Percentiles rank a stretch among this genome's conserved stretches.
These are phyloP conservation scores for Pluvialis apricaria DNA, from an alignment of 2,113 vertebrate genomes.

Conservation along the genomic window DNA sequence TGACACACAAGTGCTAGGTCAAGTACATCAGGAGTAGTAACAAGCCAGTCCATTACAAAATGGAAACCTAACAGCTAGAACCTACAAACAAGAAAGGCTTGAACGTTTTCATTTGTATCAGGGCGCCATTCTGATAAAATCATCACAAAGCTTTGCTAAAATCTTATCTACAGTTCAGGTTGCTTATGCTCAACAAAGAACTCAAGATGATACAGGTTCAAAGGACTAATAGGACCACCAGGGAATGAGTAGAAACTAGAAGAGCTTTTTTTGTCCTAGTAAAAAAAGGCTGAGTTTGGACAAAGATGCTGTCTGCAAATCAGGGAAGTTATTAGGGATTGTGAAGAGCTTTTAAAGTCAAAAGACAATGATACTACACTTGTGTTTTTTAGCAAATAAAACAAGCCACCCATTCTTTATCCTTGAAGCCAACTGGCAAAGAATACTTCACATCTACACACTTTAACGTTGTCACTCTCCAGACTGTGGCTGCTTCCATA, in stretches of 20 bases:
- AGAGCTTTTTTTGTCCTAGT: not conserved
- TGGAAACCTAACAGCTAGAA: not conserved
- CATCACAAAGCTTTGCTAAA: not conserved
- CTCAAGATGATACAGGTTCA: not conserved
- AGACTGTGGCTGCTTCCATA: not conserved
- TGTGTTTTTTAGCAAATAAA: not conserved
- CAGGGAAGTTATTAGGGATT: not conserved
- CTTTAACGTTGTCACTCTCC: not conserved
- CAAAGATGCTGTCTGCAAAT: not conserved
- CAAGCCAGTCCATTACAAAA: not conserved
- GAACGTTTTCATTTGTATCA: not conserved
- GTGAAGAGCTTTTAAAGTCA: not conserved
- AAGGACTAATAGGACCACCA: not conserved
- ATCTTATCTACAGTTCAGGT: not conserved
- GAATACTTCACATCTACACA: not conserved
- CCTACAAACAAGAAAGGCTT: not conserved
- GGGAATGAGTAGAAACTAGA: not conserved
- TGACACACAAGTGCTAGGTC: not conserved
- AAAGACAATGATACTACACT: not conserved
- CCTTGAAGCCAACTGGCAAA: not conserved
- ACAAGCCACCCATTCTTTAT: not conserved
- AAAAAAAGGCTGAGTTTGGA: not conserved
- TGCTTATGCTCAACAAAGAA: not conserved
- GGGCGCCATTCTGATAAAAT: not conserved
- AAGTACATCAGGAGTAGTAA: not conserved